Conservation (phyloP, 2,888 invertebrate species). For the Ennomos fuscantarius region DNA sequence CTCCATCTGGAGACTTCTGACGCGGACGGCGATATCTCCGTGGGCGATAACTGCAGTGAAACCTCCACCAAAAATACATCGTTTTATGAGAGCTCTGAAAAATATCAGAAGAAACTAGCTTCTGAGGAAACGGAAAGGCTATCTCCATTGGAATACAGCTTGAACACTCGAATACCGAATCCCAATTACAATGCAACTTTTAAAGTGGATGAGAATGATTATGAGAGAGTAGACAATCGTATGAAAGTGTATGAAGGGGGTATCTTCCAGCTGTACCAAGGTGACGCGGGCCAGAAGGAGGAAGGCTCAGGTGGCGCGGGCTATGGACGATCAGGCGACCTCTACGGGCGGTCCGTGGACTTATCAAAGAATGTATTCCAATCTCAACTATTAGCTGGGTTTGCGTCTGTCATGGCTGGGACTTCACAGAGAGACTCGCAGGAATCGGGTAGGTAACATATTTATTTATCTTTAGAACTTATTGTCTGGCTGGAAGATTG, state of each 20-base stretch:
- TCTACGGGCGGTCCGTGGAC: slow-evolving; percentile 77
- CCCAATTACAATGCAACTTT: slow-evolving; percentile 69
- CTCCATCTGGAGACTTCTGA: slow-evolving; percentile 67
- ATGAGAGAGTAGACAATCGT: slow-evolving; percentile 62
- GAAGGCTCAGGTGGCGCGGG: slow-evolving; percentile 51
- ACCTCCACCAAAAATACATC: slow-evolving; percentile 55
- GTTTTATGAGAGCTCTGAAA: slow-evolving; percentile 44
- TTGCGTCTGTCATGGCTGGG: slow-evolving; percentile 76
- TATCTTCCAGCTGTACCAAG: slow-evolving; percentile 73
- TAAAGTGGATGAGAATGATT: slow-evolving; percentile 73
- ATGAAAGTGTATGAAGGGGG: slow-evolving; percentile 72
- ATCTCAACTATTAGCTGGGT: slow-evolving; percentile 74
- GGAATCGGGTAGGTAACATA: slow-evolving; percentile 59
- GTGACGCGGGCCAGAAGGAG: slow-evolving; percentile 65
- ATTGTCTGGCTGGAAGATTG: too few species aligned
- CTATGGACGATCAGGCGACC: slow-evolving; percentile 66
- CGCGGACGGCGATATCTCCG: slow-evolving; percentile 74
- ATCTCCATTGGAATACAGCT: slow-evolving; percentile 63
- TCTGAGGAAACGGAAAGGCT: slow-evolving; percentile 57
- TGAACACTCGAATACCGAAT: slow-evolving; percentile 59
- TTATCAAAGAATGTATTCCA: slow-evolving; percentile 74
- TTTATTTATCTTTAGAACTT: too few species aligned
- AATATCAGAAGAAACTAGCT: slow-evolving; percentile 54
- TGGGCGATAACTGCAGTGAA: slow-evolving; percentile 77
- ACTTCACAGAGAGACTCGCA: slow-evolving; percentile 69